Percentiles rank a stretch among this genome's conserved stretches.
These are phyloP conservation scores for Bemisia tabaci DNA, from an alignment of 1,140 invertebrate genomes.

Conservation along the genomic window DNA sequence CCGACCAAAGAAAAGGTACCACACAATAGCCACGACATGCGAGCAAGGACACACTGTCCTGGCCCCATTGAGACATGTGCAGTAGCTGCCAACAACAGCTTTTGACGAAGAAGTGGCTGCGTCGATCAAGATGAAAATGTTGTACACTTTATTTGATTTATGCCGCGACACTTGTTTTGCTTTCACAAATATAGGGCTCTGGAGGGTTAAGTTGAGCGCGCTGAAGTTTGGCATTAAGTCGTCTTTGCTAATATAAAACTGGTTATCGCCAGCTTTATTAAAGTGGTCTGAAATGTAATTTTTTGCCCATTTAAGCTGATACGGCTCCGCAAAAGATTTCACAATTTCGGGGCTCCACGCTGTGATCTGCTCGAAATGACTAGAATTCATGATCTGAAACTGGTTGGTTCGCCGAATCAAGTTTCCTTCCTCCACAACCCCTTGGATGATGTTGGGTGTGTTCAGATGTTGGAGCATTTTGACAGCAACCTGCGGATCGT, in stretches of 20 bases:
- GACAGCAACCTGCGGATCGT: background rate
- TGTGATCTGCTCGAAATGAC: background rate
- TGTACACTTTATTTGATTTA: background rate
- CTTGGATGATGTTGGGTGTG: background rate
- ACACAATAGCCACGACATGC: background rate
- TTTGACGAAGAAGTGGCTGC: background rate
- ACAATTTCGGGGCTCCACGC: background rate
- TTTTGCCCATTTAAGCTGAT: background rate
- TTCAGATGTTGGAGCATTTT: background rate
- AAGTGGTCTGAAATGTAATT: background rate
- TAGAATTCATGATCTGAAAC: background rate
- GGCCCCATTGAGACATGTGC: background rate
- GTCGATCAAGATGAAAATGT: background rate
- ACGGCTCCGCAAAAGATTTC: background rate
- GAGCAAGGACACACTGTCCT: background rate
- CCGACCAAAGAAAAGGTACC: background rate
- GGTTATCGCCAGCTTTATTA: background rate
- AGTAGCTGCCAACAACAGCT: background rate
- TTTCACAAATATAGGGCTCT: background rate
- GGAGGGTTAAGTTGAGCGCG: background rate
- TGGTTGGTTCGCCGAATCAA: background rate
- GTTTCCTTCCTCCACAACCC: background rate
- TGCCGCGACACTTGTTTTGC: background rate
- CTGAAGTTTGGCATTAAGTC: background rate
- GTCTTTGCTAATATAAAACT: background rate